Base-by-base conservation (phyloP, 2,113 vertebrate species). In the Benitochromis conjunctus region DNA sequence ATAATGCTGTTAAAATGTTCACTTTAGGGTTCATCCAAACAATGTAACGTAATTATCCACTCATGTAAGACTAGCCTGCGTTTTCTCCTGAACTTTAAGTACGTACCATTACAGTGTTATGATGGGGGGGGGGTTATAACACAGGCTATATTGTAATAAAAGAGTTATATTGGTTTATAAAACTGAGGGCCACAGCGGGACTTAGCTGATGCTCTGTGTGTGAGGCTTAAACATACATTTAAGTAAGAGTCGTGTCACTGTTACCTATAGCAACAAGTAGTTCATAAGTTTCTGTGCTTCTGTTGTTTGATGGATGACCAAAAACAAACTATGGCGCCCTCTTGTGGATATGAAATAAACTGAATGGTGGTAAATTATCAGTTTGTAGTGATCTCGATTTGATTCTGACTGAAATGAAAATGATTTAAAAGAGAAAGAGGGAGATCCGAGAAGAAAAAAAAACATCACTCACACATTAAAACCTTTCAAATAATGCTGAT, bases 271-370 rank as follows among this genome's bases (percentile, higher is more conserved):
- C 6, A 76, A 53, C 71, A 76, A 53, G 3, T 71, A 18, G 48
- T 48, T 71, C 21, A 18, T 18, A 11, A 8, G 41, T 51, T 76
- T 53, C 43, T 76, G 24, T 66, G 3, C 12, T 9, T 77, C 4
- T 60, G 26, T 18, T 21, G 34, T 51, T 43, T 60, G 21, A 29
- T 60, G 12, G 11, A 12, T 24, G 16, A 11, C 5, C 6, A 78
- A 69, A 10, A 21, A 3, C 11, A 51, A 14, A 3, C 46, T 2
- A 62, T 60, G 54, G 83, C 92, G 3, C 94, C 91, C 86, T 91
- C 94, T 91, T 84, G 92, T 94, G 95, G 92, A 12, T 57, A 7
- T 11, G 2, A 51, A 62, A 14, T 2, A 48, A 11, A 64, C 7
- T 82, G 6, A 19, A 46, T 34, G 10, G 46, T n/a, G 71, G 6